These are phyloP conservation scores for Rhopalosiphum nymphaeae DNA, from an alignment of 2,888 invertebrate species.

Conservation along the genomic window DNA sequence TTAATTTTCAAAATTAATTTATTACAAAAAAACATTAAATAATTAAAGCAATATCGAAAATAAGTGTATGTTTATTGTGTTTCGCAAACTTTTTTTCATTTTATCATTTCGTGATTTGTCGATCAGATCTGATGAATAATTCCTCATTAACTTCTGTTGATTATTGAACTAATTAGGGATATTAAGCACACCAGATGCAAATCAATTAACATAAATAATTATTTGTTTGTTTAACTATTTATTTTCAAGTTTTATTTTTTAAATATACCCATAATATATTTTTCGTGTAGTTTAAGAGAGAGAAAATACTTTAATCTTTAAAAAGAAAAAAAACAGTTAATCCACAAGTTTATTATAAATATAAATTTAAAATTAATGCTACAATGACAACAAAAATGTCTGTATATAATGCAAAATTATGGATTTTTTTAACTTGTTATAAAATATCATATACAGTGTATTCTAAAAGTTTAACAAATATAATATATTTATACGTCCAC, in stretches of 20 bases:
- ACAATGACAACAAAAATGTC: not conserved
- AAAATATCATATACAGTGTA: not conserved
- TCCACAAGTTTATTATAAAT: constrained; percentile 13
- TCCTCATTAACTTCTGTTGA: not conserved
- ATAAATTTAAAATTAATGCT: not conserved
- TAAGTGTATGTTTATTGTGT: not conserved
- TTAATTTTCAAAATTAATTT: not conserved
- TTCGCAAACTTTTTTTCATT: not conserved
- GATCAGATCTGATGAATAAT: not conserved
- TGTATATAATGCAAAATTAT: not conserved
- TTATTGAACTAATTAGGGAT: not conserved
- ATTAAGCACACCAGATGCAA: not conserved
- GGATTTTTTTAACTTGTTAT: not conserved
- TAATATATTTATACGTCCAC: not conserved
- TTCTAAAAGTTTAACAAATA: not conserved
- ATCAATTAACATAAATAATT: not conserved
- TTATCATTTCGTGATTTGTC: not conserved
- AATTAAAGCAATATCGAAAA: not conserved
- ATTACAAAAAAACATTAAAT: not conserved
- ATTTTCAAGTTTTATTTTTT: not conserved
- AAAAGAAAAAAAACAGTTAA: constrained; percentile 3
- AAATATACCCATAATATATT: not conserved
- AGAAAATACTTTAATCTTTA: not conserved
- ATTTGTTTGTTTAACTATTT: not conserved
- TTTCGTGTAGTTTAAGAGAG: not conserved